A percentile compares a stretch with the other conserved stretches of the same genome.
These are phyloP conservation scores for Protomyctophum bolini DNA, from an alignment of 2,113 vertebrate genomes.

Conservation along the genomic window DNA sequence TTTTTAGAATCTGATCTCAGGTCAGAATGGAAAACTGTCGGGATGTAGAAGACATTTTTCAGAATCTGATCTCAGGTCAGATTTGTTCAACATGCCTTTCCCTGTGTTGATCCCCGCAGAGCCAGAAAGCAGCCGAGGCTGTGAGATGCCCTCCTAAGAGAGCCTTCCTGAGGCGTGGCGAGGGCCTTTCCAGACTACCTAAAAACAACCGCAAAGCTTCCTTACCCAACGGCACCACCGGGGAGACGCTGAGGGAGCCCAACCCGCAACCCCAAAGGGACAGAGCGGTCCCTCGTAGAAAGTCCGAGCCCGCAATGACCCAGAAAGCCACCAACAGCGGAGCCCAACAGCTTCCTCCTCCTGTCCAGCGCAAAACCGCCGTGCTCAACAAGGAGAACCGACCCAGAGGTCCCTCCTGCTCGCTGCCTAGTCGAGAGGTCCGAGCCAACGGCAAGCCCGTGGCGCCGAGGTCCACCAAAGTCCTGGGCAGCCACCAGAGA, in stretches of 20 bases:
- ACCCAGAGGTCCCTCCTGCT: constrained; percentile 50
- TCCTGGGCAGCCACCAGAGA: constrained; percentile 69
- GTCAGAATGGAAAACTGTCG: no score
- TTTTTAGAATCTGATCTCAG: no score
- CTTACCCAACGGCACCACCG: constrained; percentile 28
- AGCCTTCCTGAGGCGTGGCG: constrained; percentile 88
- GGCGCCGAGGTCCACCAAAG: constrained; percentile 55
- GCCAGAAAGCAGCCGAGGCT: constrained; percentile 22
- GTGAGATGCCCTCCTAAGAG: constrained; percentile 76
- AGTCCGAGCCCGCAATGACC: constrained; percentile 45
- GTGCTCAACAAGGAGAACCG: constrained; percentile 76
- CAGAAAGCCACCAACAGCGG: constrained; percentile 45
- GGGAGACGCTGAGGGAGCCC: constrained; percentile 51
- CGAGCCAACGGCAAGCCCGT: constrained; percentile 53
- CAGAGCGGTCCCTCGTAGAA: constrained; percentile 46
- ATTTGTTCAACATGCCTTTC: no score
- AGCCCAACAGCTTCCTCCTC: constrained; percentile 47
- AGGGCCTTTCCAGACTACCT: constrained; percentile 88
- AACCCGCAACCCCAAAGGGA: constrained; percentile 34
- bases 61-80: no score
- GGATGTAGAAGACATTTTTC: no score
- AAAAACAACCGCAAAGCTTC: constrained; percentile 70
- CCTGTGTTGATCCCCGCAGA: constrained; percentile 23
- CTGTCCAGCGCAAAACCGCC: constrained; percentile 82
- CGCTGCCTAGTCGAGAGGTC: constrained; percentile 15